phyloP scores from a whole-genome alignment of 2,113 vertebrate species.

The Catharus bicknelli region DNA sequence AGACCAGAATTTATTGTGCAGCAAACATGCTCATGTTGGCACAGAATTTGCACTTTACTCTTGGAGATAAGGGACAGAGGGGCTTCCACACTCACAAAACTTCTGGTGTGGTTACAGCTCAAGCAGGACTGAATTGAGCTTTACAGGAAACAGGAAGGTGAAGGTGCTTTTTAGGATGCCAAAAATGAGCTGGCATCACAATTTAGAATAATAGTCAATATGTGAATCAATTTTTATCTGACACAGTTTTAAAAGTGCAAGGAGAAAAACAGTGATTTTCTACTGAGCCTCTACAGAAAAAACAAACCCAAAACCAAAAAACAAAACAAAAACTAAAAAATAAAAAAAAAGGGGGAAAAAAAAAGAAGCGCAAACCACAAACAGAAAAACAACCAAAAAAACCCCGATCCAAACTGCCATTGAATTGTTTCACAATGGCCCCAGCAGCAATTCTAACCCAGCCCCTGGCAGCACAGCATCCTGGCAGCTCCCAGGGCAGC shows the following conservation, averaged over 20 bases:
- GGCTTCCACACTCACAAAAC: neutral
- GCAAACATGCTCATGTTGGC: rapidly evolving
- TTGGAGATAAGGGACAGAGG: neutral
- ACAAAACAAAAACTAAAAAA: too few species aligned
- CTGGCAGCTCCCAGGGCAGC: neutral
- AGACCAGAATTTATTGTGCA: neutral
- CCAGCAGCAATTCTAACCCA: neutral
- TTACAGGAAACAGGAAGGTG: neutral
- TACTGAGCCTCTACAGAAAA: neutral
- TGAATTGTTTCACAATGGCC: neutral
- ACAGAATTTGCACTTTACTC: neutral
- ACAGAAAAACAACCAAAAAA: neutral
- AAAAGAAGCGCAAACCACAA: neutral
- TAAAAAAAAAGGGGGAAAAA: too few species aligned
- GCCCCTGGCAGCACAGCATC: neutral
- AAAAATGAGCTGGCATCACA: neutral
- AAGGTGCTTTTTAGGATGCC: neutral
- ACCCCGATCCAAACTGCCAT: neutral
- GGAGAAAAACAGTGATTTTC: neutral
- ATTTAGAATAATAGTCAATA: neutral
- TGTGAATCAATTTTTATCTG: neutral
- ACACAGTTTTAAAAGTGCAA: neutral
- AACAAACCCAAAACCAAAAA: neutral
- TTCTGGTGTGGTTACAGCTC: neutral
- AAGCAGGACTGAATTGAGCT: neutral